phyloP scores from a whole-genome alignment of 2,888 invertebrate species.

The Seira ritae region DNA sequence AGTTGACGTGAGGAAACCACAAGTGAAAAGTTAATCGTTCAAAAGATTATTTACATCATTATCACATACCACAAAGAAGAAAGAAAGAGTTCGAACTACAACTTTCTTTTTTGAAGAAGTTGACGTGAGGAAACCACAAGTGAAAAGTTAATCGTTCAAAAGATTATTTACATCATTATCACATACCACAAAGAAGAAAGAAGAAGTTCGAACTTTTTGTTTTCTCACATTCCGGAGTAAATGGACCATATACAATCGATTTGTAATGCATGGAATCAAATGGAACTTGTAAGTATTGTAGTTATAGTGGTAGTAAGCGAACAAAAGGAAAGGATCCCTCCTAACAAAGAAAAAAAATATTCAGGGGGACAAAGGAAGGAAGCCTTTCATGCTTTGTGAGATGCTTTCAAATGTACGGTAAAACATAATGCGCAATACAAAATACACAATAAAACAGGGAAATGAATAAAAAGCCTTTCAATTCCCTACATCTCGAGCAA shows the following conservation, averaged over 20 bases:
- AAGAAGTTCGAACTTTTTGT: background rate
- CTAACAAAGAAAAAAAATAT: background rate
- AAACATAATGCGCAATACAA: too few relatives aligned
- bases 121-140: background rate
- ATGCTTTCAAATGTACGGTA: too few relatives aligned
- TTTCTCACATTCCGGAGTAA: background rate
- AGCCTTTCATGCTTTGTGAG: background rate
- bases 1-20: background rate
- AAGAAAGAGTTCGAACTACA: too few relatives aligned
- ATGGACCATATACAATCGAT: background rate
- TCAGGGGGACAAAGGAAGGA: background rate
- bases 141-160: conserved; percentile 7
- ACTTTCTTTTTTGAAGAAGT: background rate
- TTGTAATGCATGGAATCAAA: background rate
- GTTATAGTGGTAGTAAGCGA: background rate
- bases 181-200: background rate
- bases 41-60: background rate
- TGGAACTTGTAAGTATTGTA: too few relatives aligned
- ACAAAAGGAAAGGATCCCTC: background rate
- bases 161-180: background rate
- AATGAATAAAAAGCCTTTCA: too few relatives aligned
- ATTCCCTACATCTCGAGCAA: too few relatives aligned
- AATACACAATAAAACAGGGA: too few relatives aligned
- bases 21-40: conserved; percentile 7
- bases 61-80: background rate